These are phyloP conservation scores for Lamprotornis superbus DNA, from an alignment of 2,113 vertebrate species.

Conservation along the genomic window DNA sequence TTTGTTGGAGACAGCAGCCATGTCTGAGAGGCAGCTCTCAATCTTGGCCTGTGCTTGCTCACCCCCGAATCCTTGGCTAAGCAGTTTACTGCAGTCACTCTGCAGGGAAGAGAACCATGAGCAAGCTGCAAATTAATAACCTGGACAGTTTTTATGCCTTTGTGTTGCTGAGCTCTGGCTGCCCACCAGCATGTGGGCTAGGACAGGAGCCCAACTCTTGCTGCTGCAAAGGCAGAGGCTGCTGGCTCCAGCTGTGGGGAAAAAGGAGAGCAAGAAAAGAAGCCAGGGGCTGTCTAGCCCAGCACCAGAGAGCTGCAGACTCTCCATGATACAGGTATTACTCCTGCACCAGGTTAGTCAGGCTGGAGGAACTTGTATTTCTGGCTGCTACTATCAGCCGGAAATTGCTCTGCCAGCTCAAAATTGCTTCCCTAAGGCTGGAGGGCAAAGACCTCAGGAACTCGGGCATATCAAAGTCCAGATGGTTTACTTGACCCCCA, in stretches of 20 bases:
- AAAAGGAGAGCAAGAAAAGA: neutral
- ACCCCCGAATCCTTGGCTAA: conserved; percentile 85
- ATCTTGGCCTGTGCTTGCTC: conserved; percentile 91
- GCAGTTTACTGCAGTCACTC: conserved; percentile 93
- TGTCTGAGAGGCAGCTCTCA: conserved; percentile 93
- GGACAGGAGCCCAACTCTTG: neutral
- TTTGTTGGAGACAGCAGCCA: conserved; percentile 89
- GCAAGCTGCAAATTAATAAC: neutral
- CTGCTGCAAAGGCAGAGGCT: neutral
- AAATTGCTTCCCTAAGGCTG: neutral
- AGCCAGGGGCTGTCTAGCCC: neutral
- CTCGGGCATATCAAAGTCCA: neutral
- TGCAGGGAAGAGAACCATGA: conserved; percentile 40
- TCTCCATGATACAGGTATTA: neutral
- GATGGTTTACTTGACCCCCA: neutral
- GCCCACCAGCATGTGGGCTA: neutral
- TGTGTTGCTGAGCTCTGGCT: neutral
- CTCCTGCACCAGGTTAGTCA: neutral
- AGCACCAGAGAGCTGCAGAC: neutral
- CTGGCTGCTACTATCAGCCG: neutral
- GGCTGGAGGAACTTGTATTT: neutral
- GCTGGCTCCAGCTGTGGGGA: neutral
- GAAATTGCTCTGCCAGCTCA: neutral
- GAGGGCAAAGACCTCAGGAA: neutral
- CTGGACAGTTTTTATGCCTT: neutral